A percentile compares a stretch with the other conserved stretches of the same genome.
Evolutionary conservation across 53 echinoderm and acorn worm genomes (phyloP).

Genomic region (Hippasteria phrygiana): DNA sequence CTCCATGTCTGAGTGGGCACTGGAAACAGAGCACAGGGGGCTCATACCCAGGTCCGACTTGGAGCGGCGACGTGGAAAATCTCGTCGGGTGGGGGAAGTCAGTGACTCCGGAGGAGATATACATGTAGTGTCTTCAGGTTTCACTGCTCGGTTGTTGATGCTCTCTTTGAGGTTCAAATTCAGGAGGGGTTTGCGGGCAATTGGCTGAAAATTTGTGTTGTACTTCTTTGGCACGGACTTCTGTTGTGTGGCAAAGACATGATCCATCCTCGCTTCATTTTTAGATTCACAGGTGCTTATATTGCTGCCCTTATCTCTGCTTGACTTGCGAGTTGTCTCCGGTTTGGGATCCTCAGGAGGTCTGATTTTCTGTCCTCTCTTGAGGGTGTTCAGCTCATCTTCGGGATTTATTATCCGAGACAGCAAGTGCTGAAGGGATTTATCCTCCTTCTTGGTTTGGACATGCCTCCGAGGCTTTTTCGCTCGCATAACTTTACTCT

Average conservation of each 20-base stretch:
- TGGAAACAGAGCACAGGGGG: constrained; percentile 45
- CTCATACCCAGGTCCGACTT: constrained; percentile 74
- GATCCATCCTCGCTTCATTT: neutral
- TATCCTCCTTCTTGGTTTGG: constrained; percentile 30
- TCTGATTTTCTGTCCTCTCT: constrained; percentile 27
- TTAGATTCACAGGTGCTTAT: neutral
- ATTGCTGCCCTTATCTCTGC: neutral
- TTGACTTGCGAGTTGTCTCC: neutral
- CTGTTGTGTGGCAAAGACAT: neutral
- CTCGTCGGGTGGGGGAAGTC: constrained; percentile 16
- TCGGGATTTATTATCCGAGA: constrained; percentile 54
- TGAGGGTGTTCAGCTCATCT: constrained; percentile 57
- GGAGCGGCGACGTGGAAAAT: constrained; percentile 33
- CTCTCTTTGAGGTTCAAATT: neutral
- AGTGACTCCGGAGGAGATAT: constrained; percentile 1
- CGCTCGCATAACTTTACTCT: constrained; percentile 31
- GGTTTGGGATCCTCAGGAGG: neutral
- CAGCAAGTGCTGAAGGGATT: constrained; percentile 44
- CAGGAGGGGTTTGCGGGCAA: neutral
- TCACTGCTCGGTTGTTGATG: neutral
- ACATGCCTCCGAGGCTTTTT: constrained; percentile 4
- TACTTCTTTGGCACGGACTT: neutral
- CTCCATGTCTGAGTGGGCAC: constrained; percentile 77
- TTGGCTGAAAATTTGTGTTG: neutral
- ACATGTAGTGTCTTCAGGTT: neutral